phyloP scores from a whole-genome alignment of 2,797 vertebrate genomes.

The Darevskia nairensis region DNA sequence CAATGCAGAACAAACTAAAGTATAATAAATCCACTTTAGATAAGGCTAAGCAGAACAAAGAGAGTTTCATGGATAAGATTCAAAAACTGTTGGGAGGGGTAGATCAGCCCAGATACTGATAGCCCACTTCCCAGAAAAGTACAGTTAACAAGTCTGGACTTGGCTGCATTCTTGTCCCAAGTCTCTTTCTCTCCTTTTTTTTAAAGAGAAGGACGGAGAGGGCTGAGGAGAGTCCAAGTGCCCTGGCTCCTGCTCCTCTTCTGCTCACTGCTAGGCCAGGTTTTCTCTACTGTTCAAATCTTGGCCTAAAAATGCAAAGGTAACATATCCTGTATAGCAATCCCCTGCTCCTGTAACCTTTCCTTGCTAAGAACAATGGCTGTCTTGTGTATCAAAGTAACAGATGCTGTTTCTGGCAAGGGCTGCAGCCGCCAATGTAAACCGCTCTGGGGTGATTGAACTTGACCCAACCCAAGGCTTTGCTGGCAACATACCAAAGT shows the following conservation, averaged over 20 bases:
- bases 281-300: slow-evolving; percentile 12
- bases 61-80: background rate
- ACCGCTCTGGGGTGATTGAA: slow-evolving; percentile 37
- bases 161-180: slow-evolving; percentile 20
- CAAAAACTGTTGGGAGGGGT: background rate
- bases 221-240: background rate
- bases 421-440: slow-evolving; percentile 30
- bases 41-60: slow-evolving; percentile 10
- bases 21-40: background rate
- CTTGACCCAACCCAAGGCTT: slow-evolving; percentile 37
- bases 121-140: background rate
- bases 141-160: slow-evolving; percentile 11
- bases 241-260: background rate
- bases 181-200: background rate
- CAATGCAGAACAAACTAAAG: too few relatives aligned
- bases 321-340: slow-evolving; percentile 36
- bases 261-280: background rate
- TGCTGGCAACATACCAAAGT: slow-evolving; percentile 25
- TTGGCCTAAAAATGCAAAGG: slow-evolving; percentile 36
- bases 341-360: slow-evolving; percentile 22
- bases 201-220: background rate
- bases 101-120: slow-evolving; percentile 15
- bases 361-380: slow-evolving; percentile 37
- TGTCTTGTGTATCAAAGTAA: slow-evolving; percentile 47
- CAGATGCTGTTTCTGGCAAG: slow-evolving; percentile 50